Conservation (phyloP, 2,113 vertebrate genomes). For the Cettia cetti region DNA sequence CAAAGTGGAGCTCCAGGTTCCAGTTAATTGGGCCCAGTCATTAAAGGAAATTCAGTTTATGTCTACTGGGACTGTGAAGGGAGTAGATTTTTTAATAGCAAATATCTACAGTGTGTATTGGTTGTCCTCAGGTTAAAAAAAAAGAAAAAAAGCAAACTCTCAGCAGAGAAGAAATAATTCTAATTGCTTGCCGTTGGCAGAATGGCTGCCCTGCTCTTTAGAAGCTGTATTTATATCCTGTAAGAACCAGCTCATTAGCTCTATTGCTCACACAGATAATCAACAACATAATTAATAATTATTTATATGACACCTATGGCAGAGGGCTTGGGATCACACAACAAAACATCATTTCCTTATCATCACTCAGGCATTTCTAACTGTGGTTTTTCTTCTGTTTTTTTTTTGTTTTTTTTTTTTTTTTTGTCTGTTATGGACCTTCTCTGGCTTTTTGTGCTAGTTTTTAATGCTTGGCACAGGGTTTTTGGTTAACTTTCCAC, state of each 20-base stretch:
- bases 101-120: slow-evolving; percentile 39
- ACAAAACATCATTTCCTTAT: slow-evolving; percentile 11
- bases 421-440: neutral
- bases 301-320: slow-evolving; percentile 37
- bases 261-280: slow-evolving; percentile 53
- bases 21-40: slow-evolving; percentile 54
- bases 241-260: slow-evolving; percentile 56
- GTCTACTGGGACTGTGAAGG: slow-evolving; percentile 21
- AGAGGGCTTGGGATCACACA: slow-evolving; percentile 24
- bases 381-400: neutral
- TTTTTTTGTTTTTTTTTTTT: neutral
- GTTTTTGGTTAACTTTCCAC: neutral
- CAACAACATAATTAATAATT: slow-evolving; percentile 67
- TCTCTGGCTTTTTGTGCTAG: neutral
- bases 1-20: slow-evolving; percentile 48
- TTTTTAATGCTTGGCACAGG: neutral
- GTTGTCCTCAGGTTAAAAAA: slow-evolving; percentile 1
- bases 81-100: slow-evolving; percentile 48
- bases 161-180: slow-evolving; percentile 38
- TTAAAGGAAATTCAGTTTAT: slow-evolving; percentile 50
- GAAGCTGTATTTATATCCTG: slow-evolving; percentile 49
- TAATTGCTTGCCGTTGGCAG: slow-evolving; percentile 61
- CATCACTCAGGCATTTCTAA: neutral
- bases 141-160: slow-evolving; percentile 31
- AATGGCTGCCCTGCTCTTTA: slow-evolving; percentile 49